A percentile compares a stretch with the other conserved stretches of the same genome.
These are phyloP conservation scores for Tetheella fluctuosa DNA, from an alignment of 2,888 invertebrate species.

Conservation along the genomic window DNA sequence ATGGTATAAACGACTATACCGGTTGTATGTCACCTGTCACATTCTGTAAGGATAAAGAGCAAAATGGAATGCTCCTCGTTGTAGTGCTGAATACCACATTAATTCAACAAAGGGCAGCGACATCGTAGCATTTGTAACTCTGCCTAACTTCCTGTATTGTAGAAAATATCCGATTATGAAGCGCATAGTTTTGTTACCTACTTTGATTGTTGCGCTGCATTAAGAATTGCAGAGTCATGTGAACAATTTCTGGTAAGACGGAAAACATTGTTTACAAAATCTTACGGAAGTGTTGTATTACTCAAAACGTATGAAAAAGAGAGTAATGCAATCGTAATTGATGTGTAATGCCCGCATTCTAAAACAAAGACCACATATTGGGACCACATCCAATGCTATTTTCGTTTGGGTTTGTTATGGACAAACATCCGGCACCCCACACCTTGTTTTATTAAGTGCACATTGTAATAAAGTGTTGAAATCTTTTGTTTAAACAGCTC, in stretches of 20 bases:
- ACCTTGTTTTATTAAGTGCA: slow-evolving; percentile 59
- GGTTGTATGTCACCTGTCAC: slow-evolving; percentile 73
- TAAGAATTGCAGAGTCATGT: neutral
- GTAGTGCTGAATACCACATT: slow-evolving; percentile 8
- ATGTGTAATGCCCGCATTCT: slow-evolving; percentile 38
- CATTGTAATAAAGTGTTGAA: slow-evolving; percentile 51
- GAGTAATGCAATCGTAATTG: slow-evolving; percentile 34
- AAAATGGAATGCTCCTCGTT: slow-evolving; percentile 48
- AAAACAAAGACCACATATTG: slow-evolving; percentile 56
- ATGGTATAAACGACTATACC: slow-evolving; percentile 61
- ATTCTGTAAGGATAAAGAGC: slow-evolving; percentile 55
- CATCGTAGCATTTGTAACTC: neutral
- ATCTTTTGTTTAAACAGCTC: slow-evolving; percentile 37
- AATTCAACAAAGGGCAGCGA: slow-evolving; percentile 33
- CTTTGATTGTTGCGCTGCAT: neutral
- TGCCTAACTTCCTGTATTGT: slow-evolving; percentile 4
- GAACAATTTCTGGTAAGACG: neutral
- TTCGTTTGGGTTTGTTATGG: slow-evolving; percentile 60
- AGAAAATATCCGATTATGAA: slow-evolving; percentile 3
- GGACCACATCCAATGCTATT: slow-evolving; percentile 62
- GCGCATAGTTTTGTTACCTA: neutral
- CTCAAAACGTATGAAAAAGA: neutral
- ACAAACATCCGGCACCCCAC: slow-evolving; percentile 67
- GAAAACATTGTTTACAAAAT: neutral
- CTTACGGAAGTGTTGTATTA: neutral